Evolutionary conservation across 2,888 invertebrate genomes (phyloP).

Genomic region (Hermodice carunculata): DNA sequence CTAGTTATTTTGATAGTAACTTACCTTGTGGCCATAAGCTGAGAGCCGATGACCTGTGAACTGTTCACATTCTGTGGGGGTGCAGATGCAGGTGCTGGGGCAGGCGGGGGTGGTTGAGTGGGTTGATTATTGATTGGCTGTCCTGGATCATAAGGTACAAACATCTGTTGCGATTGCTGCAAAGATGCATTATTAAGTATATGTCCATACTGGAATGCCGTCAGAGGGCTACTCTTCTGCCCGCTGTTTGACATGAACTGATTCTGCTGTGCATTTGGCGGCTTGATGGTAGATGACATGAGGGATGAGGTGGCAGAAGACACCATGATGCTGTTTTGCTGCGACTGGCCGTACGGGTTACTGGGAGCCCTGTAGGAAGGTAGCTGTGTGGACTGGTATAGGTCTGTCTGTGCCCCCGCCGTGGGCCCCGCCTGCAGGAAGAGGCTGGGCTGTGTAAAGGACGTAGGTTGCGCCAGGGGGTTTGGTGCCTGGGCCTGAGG

Average conservation of each 20-base stretch:
- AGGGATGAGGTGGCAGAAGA: constrained; percentile 90
- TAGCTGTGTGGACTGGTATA: constrained; percentile 71
- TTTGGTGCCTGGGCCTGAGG: constrained; percentile 24
- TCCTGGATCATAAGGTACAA: constrained; percentile 76
- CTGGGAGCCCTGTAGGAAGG: constrained; percentile 28
- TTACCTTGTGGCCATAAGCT: constrained; percentile 75
- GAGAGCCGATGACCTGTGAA: constrained; percentile 77
- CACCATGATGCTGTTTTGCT: constrained; percentile 80
- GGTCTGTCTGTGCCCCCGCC: constrained; percentile 71
- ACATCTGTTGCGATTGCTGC: constrained; percentile 71
- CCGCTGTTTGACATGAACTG: constrained; percentile 33
- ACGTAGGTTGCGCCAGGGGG: constrained; percentile 12
- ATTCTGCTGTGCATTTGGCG: constrained; percentile 29
- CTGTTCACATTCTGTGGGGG: constrained; percentile 41
- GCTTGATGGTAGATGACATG: constrained; percentile 89
- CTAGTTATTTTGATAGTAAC: not conserved
- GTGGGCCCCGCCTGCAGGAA: constrained; percentile 75
- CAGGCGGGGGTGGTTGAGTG: constrained; percentile 46
- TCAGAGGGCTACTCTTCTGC: constrained; percentile 38
- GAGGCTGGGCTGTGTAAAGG: constrained; percentile 67
- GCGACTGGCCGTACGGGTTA: constrained; percentile 27
- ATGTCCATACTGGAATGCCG: constrained; percentile 37
- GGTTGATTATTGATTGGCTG: constrained; percentile 41
- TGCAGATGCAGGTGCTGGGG: constrained; percentile 43
- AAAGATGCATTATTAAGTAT: constrained; percentile 41